Evolutionary conservation across 2,113 vertebrate genomes (phyloP).

Genomic region (Ovibos moschatus): DNA sequence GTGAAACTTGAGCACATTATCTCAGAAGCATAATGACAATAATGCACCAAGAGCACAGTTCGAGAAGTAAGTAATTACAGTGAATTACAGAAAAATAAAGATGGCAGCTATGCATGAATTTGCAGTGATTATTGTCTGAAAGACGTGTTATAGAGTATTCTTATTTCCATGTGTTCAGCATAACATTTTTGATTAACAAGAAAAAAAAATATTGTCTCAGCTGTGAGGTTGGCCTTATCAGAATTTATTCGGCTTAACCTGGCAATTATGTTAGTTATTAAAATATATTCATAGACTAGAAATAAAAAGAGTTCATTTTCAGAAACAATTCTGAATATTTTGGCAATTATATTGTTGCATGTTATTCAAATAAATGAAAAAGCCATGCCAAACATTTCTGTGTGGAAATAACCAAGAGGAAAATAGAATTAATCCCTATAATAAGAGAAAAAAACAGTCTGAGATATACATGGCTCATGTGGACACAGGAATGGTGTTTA

Average conservation of each 20-base stretch:
- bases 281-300: constrained; percentile 28
- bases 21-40: neutral
- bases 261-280: constrained; percentile 39
- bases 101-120: neutral
- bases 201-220: constrained; percentile 22
- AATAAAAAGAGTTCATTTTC: constrained; percentile 28
- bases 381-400: constrained; percentile 9
- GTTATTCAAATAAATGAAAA: constrained; percentile 39
- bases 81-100: neutral
- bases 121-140: constrained; percentile 1
- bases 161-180: constrained; percentile 9
- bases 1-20: constrained; percentile 22
- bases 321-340: constrained; percentile 23
- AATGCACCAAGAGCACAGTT: neutral
- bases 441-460: constrained; percentile 13
- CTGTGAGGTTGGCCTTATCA: constrained; percentile 17
- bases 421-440: neutral
- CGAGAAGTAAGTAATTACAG: neutral
- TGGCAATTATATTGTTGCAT: constrained; percentile 26
- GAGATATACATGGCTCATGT: neutral
- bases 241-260: constrained; percentile 43
- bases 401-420: constrained; percentile 14
- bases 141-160: neutral
- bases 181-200: constrained; percentile 1
- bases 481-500: neutral